Conservation (phyloP, 1,140 invertebrate species). For the Aricia agestis region DNA sequence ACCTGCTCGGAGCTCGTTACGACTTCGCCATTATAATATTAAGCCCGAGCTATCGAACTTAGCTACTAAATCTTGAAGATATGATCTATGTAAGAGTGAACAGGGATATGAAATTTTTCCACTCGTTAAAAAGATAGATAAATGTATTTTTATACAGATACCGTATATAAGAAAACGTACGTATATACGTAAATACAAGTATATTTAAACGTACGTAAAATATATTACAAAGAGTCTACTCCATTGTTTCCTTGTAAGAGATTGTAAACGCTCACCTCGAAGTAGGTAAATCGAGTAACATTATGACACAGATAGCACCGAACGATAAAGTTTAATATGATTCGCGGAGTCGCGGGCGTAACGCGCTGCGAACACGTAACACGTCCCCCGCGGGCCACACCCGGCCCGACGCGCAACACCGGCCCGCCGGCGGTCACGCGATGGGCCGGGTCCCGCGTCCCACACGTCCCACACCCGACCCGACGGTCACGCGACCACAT, state of each 20-base stretch:
- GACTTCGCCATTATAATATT: neutral
- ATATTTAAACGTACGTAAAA: too few species aligned
- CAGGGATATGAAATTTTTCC: neutral
- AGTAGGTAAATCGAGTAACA: neutral
- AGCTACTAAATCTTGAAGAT: neutral
- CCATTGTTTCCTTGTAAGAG: too few species aligned
- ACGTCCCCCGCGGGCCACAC: neutral
- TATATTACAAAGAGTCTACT: neutral
- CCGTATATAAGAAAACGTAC: too few species aligned
- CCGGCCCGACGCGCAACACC: neutral
- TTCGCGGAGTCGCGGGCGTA: neutral
- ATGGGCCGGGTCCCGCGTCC: neutral
- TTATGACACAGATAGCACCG: neutral
- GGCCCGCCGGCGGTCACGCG: too few species aligned
- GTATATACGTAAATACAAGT: too few species aligned
- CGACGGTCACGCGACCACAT: neutral
- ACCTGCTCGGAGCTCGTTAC: neutral
- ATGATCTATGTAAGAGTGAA: neutral
- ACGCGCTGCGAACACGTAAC: neutral
- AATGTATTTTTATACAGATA: too few species aligned
- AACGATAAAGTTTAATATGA: neutral
- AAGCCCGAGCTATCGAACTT: neutral
- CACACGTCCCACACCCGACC: neutral
- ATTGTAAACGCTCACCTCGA: neutral
- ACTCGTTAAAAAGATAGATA: too few species aligned